These are phyloP conservation scores for Aspidapion aeneum DNA, from an alignment of 2,888 invertebrate genomes.

Conservation along the genomic window DNA sequence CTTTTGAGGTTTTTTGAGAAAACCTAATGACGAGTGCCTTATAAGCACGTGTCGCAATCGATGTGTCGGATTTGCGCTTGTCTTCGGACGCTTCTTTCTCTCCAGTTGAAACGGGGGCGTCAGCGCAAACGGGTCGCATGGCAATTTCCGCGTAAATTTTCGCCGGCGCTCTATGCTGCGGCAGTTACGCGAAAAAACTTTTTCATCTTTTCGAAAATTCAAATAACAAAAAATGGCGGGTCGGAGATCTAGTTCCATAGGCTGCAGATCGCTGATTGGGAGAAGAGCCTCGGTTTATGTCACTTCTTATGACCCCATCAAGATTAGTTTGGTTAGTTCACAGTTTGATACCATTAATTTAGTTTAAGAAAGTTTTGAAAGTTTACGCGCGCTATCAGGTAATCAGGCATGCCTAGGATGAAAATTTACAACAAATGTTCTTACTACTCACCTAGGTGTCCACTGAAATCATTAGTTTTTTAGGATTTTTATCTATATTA, in stretches of 20 bases:
- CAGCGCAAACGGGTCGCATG: slow-evolving; percentile 13
- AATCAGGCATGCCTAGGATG: too few species aligned
- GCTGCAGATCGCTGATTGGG: slow-evolving; percentile 62
- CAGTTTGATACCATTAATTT: not conserved
- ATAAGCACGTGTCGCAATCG: slow-evolving; percentile 36
- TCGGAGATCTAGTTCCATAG: slow-evolving; percentile 64
- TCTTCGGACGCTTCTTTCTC: slow-evolving; percentile 25
- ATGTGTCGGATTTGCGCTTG: slow-evolving; percentile 34
- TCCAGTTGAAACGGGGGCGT: slow-evolving; percentile 38
- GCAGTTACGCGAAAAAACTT: slow-evolving; percentile 24
- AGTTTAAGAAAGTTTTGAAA: not conserved
- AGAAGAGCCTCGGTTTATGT: slow-evolving; percentile 63
- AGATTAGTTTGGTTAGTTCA: slow-evolving; percentile 50
- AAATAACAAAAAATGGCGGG: slow-evolving; percentile 50
- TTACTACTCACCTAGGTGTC: too few species aligned
- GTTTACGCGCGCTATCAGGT: not conserved
- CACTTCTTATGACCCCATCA: slow-evolving; percentile 59
- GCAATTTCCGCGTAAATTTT: slow-evolving; percentile 33
- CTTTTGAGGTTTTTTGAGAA: too few species aligned
- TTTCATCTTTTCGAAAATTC: slow-evolving; percentile 21
- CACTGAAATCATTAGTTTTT: too few species aligned
- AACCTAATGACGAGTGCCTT: too few species aligned
- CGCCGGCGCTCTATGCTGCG: slow-evolving; percentile 29
- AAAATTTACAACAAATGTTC: too few species aligned
- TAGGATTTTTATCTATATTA: too few species aligned